These are phyloP conservation scores for Pimephales promelas DNA, from an alignment of 2,113 vertebrate genomes.

Conservation along the genomic window DNA sequence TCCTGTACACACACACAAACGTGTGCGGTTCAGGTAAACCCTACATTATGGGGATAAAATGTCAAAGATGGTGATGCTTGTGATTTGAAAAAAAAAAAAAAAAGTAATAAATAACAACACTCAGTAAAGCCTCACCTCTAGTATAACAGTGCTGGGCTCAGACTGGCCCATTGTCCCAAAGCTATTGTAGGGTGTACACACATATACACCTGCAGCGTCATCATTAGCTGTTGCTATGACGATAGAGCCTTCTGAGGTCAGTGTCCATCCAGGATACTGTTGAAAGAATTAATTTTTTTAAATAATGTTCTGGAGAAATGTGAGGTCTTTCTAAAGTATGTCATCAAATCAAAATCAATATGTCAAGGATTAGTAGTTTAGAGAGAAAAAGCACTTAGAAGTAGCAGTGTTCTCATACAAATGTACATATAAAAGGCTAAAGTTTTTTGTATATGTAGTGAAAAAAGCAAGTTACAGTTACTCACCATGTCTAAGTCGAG, in stretches of 20 bases:
- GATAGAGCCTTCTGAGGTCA: slow-evolving; percentile 80
- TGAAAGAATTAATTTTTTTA: neutral
- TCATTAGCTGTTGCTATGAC: slow-evolving; percentile 85
- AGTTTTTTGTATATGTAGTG: neutral
- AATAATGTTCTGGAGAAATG: neutral
- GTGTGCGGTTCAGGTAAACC: too few species aligned
- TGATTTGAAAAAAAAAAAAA: too few species aligned
- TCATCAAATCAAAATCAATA: slow-evolving; percentile 2
- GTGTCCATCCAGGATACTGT: slow-evolving; percentile 90
- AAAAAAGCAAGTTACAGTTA: neutral
- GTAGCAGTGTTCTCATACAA: neutral
- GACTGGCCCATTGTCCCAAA: slow-evolving; percentile 87
- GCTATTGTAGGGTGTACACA: slow-evolving; percentile 89
- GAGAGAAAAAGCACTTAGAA: slow-evolving; percentile 11
- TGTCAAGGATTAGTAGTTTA: neutral
- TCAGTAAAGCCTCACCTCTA: slow-evolving; percentile 80
- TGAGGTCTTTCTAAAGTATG: neutral
- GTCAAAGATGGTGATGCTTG: too few species aligned
- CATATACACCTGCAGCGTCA: slow-evolving; percentile 82
- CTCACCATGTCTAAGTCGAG: slow-evolving; percentile 85
- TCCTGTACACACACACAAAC: too few species aligned
- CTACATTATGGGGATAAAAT: too few species aligned
- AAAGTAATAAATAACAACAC: neutral
- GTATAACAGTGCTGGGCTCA: slow-evolving; percentile 76
- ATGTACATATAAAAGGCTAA: neutral